phyloP scores from a whole-genome alignment of 2,113 vertebrate species.

The Ptilorrhoa leucosticta region DNA sequence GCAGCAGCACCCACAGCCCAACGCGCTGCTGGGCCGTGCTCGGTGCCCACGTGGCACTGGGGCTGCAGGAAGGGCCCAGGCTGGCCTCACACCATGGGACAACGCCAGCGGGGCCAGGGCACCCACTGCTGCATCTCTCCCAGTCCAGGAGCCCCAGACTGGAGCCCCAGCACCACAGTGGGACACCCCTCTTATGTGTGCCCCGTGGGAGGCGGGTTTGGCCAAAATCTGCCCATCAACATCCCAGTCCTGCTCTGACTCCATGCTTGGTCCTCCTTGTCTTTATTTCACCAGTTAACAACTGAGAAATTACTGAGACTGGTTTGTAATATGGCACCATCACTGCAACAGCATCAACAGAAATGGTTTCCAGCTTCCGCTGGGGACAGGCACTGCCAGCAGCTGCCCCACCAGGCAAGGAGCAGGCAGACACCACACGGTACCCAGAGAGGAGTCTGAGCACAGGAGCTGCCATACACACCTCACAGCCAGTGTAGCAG shows the following conservation, averaged over 20 bases:
- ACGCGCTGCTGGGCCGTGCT: fast-evolving
- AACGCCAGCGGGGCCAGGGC: fast-evolving
- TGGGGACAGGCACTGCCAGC: fast-evolving
- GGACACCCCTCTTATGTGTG: fast-evolving
- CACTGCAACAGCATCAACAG: not conserved
- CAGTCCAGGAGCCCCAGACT: not conserved
- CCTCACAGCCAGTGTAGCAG: fast-evolving
- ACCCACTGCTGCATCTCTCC: fast-evolving
- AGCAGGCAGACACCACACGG: fast-evolving
- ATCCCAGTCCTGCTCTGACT: not conserved
- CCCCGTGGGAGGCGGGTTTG: not conserved
- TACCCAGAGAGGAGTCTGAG: fast-evolving
- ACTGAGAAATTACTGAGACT: not conserved
- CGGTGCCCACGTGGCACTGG: fast-evolving
- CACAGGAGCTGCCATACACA: not conserved
- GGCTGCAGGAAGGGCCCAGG: not conserved
- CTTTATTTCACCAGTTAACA: not conserved
- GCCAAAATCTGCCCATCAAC: not conserved
- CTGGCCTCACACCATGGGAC: fast-evolving
- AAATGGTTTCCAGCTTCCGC: not conserved
- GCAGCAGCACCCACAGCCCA: fast-evolving
- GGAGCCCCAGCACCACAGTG: fast-evolving
- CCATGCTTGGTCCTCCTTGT: not conserved
- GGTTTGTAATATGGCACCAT: fast-evolving
- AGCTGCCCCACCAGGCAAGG: fast-evolving